These are phyloP conservation scores for Acomys russatus DNA, from an alignment of 2,797 vertebrate species.

Conservation along the genomic window DNA sequence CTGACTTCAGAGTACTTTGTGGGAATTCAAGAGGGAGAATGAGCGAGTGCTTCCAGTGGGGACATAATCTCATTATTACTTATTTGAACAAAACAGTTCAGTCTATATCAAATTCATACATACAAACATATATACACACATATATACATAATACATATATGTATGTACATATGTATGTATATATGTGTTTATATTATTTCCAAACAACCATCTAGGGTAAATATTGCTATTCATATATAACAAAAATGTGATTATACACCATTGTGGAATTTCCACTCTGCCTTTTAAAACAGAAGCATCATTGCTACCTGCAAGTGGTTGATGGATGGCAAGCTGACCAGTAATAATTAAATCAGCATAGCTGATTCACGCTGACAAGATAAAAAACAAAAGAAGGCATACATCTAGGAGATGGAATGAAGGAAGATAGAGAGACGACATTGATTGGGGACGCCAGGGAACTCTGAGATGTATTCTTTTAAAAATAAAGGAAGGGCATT, in stretches of 20 bases:
- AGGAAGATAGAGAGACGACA: neutral
- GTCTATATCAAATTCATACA: neutral
- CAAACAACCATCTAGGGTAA: neutral
- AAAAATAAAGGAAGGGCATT: neutral
- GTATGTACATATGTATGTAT: too few relatives aligned
- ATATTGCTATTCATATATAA: neutral
- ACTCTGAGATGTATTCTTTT: neutral
- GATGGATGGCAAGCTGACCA: neutral
- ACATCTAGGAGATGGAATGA: neutral
- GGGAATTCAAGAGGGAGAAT: neutral
- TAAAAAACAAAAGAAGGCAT: neutral
- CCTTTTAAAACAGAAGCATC: constrained; percentile 50
- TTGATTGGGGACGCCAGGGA: neutral
- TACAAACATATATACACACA: too few relatives aligned
- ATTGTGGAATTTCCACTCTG: neutral
- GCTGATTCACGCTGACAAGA: neutral
- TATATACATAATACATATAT: neutral
- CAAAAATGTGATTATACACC: neutral
- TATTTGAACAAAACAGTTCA: neutral
- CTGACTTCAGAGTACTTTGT: neutral
- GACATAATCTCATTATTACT: neutral
- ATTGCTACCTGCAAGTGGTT: neutral
- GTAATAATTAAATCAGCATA: neutral
- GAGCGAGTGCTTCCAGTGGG: neutral
- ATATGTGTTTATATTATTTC: neutral